Conservation (phyloP, 2,888 invertebrate species). For the Brachypterus glaber region DNA sequence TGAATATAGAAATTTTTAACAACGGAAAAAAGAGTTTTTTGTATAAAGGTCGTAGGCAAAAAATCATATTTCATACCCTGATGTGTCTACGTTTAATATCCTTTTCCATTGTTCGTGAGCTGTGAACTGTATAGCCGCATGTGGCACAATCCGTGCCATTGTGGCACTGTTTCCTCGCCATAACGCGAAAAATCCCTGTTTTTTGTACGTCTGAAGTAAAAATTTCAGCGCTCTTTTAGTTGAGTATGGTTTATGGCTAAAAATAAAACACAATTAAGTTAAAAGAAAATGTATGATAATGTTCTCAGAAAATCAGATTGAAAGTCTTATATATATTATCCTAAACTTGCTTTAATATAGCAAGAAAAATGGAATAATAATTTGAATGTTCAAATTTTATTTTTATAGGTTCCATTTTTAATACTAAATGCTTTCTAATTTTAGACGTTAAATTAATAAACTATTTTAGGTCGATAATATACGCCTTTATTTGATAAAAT, state of each 20-base stretch:
- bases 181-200: conserved; percentile 73
- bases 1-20: neutral
- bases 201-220: conserved; percentile 55
- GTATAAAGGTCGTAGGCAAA: too few species aligned
- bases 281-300: too few species aligned
- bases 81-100: conserved; percentile 60
- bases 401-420: too few species aligned
- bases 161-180: conserved; percentile 99
- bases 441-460: too few species aligned
- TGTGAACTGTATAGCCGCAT: conserved; percentile 95
- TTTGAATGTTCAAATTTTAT: too few species aligned
- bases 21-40: neutral
- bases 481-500: too few species aligned
- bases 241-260: conserved; percentile 60
- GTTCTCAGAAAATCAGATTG: too few species aligned
- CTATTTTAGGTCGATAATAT: too few species aligned
- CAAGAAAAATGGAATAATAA: too few species aligned
- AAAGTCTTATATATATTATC: too few species aligned
- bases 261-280: conserved; percentile 18
- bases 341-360: too few species aligned
- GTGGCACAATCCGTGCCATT: conserved; percentile 93
- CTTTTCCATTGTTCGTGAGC: conserved; percentile 96
- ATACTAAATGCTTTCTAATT: too few species aligned
- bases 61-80: conserved; percentile 36
- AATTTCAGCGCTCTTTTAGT: conserved; percentile 61